These are phyloP conservation scores for Patella caerulea DNA, from an alignment of 2,888 invertebrate genomes.

Conservation along the genomic window DNA sequence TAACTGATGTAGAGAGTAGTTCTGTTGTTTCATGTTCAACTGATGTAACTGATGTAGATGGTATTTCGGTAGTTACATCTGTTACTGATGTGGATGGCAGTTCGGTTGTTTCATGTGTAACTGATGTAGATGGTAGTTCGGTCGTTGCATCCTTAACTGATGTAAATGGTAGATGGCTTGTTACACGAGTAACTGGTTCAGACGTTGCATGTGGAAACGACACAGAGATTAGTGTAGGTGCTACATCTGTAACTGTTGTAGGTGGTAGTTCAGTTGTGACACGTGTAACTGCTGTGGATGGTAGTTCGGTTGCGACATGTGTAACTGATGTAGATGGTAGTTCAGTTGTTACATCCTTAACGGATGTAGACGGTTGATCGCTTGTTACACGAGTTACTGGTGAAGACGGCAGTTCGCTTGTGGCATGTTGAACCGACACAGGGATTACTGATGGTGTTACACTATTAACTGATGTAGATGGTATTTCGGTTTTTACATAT, in stretches of 20 bases:
- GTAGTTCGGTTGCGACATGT: not conserved
- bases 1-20: not conserved
- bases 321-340: not conserved
- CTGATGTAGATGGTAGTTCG: not conserved
- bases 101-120: not conserved
- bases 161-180: not conserved
- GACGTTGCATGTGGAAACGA: not conserved
- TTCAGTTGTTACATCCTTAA: not conserved
- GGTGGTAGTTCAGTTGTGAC: not conserved
- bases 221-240: not conserved
- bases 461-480: not conserved
- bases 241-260: not conserved
- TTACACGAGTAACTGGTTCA: not conserved
- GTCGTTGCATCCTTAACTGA: not conserved
- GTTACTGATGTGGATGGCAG: not conserved
- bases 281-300: not conserved
- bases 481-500: not conserved
- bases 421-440: not conserved
- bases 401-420: not conserved
- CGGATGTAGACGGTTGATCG: not conserved
- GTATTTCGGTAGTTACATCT: not conserved
- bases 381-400: not conserved
- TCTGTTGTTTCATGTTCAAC: no score
- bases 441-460: not conserved
- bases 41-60: no score